These are phyloP conservation scores for Branchellion lobata DNA, from an alignment of 2,888 invertebrate species.

Conservation along the genomic window DNA sequence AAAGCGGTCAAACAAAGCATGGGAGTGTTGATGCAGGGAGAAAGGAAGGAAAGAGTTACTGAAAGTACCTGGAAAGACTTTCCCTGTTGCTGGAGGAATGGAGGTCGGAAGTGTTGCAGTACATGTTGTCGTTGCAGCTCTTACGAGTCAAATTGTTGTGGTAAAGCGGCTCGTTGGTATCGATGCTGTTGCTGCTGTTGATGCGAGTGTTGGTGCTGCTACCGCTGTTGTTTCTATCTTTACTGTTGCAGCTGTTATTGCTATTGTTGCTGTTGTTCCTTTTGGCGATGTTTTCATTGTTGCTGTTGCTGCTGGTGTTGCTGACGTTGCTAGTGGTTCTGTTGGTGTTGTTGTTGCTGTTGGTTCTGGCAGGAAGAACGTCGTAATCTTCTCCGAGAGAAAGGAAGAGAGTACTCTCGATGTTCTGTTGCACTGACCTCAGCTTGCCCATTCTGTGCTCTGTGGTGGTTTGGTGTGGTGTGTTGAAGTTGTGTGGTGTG, in stretches of 20 bases:
- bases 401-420: not conserved
- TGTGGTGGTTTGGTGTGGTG: not conserved
- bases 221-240: too few species aligned
- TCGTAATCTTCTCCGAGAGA: slow-evolving; percentile 24
- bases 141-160: not conserved
- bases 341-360: not conserved
- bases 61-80: slow-evolving; percentile 65
- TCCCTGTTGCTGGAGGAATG: not conserved
- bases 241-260: too few species aligned
- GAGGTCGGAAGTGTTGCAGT: not conserved
- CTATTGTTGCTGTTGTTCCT: not conserved
- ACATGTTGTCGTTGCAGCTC: not conserved
- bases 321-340: not conserved
- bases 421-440: slow-evolving; percentile 16
- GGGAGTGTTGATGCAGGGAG: slow-evolving; percentile 74
- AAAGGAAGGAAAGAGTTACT: slow-evolving; percentile 82
- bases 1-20: slow-evolving; percentile 77
- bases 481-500: too few species aligned
- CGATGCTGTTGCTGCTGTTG: too few species aligned
- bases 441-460: not conserved
- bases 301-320: not conserved
- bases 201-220: too few species aligned
- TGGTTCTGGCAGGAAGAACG: not conserved
- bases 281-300: not conserved
- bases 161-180: not conserved